phyloP scores from a whole-genome alignment of 2,113 vertebrate species.

The Gymnarchus niloticus region DNA sequence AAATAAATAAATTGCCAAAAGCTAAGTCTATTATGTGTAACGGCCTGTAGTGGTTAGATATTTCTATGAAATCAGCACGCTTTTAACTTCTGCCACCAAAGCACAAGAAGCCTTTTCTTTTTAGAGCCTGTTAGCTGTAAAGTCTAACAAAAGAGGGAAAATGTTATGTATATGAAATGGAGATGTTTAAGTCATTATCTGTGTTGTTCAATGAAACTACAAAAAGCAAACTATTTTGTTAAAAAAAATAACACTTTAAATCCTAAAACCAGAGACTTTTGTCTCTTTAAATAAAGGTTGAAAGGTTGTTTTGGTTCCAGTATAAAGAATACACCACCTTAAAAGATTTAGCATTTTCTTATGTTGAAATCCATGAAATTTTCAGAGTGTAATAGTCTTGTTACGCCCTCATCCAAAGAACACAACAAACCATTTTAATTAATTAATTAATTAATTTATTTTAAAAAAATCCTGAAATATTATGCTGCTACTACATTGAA shows the following conservation, averaged over 20 bases:
- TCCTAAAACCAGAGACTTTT: no score
- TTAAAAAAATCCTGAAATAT: no score
- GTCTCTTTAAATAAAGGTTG: no score
- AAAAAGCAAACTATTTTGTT: background rate
- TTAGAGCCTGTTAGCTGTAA: background rate
- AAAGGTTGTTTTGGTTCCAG: no score
- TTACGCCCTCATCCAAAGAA: no score
- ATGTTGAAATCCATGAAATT: no score
- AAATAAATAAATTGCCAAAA: background rate
- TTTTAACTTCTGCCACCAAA: constrained; percentile 24
- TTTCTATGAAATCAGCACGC: constrained; percentile 10
- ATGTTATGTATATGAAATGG: constrained; percentile 2
- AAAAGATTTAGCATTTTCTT: no score
- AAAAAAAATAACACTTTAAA: background rate
- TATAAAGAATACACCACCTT: no score
- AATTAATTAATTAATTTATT: no score
- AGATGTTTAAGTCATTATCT: background rate
- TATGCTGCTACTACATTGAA: no score
- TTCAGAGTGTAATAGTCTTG: no score
- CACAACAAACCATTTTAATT: no score
- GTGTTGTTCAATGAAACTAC: background rate
- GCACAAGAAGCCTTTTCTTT: constrained; percentile 8
- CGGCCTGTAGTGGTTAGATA: constrained; percentile 25
- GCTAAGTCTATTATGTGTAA: constrained; percentile 19
- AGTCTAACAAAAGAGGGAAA: background rate